Base-by-base conservation (phyloP, 2,888 invertebrate genomes). In the Synergus laeviventris region DNA sequence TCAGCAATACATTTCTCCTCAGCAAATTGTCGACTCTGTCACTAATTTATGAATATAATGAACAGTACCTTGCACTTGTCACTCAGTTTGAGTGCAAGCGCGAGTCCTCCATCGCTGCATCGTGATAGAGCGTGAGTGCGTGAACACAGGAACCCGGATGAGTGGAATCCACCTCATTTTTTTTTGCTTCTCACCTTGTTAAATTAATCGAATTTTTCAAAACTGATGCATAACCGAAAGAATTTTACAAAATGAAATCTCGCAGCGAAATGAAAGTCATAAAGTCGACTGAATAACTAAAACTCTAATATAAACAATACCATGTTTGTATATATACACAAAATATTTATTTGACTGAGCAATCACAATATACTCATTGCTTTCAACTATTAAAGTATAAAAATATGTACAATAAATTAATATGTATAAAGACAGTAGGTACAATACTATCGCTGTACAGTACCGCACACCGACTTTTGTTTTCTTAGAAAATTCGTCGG, bases 1-100 rank as follows among this genome's bases (percentile, higher is more conserved):
- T 21, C 39, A 62, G 42, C 60, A 73, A 76, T 18, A 59, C 38
- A 36, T 61, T 42, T 74, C 9, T 56, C 54, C 38, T 80, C n/a
- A 45, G 2, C 45, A 76, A 77, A 45, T 56, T 59, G 61, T 24
- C 42, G 54, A 74, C 78, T 74, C 21, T 74, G 78, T 77, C 77
- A 76, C 79, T 81, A 84, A 83, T 83, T 82, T 84, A 84, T 84
- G 78, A 82, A 85, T 84, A 81, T 84, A 84, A 85, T 83, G 81
- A 87, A 94, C 94, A 93, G 94, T 95, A 95, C 95, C 95, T 95
- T 94, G 94, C 94, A 95, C 95, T 94, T 93, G 94, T 93, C 94
- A 92, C 94, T 95, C 94, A 89, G 93, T 94, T 95, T 94, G 95
- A 95, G 94, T 92, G 94, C 94, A 93, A 94, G 94, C 95, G 93